Conservation (phyloP, 2,888 invertebrate species). For the Callyntrura guangdongensis region DNA sequence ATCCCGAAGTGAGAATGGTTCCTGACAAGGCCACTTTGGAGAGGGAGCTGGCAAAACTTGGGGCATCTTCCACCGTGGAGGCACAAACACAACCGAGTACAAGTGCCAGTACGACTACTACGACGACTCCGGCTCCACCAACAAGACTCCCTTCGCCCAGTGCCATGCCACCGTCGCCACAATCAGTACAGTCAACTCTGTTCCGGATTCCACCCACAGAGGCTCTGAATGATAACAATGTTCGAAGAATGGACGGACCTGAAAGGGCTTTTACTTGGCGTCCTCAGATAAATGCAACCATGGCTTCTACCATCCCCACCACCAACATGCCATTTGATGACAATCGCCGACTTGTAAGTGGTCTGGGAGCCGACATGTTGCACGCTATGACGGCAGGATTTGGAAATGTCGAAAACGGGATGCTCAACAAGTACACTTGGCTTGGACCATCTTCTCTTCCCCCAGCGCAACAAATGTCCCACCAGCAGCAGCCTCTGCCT, state of each 20-base stretch:
- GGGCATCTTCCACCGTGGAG: constrained; percentile 62
- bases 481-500: constrained; percentile 60
- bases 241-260: constrained; percentile 68
- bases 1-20: constrained; percentile 76
- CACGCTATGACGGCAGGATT: constrained; percentile 83
- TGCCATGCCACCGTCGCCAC: constrained; percentile 44
- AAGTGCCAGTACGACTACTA: constrained; percentile 10
- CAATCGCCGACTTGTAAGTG: constrained; percentile 56
- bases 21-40: constrained; percentile 72
- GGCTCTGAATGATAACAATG: constrained; percentile 36
- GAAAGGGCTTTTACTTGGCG: constrained; percentile 82
- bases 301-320: constrained; percentile 48
- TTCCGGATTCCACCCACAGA: constrained; percentile 60
- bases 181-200: constrained; percentile 62
- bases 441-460: constrained; percentile 66
- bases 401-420: constrained; percentile 61
- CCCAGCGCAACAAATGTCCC: constrained; percentile 60
- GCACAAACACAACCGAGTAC: constrained; percentile 58
- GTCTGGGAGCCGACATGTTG: constrained; percentile 82
- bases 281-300: constrained; percentile 71
- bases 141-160: constrained; percentile 49
- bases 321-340: constrained; percentile 54
- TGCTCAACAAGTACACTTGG: constrained; percentile 61
- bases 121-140: constrained; percentile 43
- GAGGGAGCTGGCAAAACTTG: constrained; percentile 71